These are phyloP conservation scores for Alethe castanea DNA, from an alignment of 2,113 vertebrate species.

Conservation along the genomic window DNA sequence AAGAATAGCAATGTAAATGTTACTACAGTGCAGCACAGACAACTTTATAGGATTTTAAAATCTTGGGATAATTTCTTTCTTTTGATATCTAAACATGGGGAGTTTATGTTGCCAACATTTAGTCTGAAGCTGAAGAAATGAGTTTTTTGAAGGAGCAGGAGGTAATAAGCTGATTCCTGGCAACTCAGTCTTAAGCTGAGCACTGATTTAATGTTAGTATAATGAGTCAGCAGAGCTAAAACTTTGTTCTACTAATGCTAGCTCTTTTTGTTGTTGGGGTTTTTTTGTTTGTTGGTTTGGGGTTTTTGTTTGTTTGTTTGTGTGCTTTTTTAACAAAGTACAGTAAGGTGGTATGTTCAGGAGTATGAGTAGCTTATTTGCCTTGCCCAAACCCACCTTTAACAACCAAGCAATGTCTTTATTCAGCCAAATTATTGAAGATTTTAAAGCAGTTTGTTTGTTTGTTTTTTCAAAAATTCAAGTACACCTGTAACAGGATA, in stretches of 20 bases:
- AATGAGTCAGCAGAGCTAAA: background rate
- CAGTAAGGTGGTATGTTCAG: background rate
- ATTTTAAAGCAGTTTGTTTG: background rate
- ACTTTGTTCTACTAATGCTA: background rate
- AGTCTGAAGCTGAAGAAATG: background rate
- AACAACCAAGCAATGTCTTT: background rate
- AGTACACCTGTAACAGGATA: background rate
- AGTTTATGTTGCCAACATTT: background rate
- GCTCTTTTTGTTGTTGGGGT: background rate
- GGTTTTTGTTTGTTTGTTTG: background rate
- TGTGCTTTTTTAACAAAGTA: background rate
- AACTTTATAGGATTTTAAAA: background rate
- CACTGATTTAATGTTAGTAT: background rate
- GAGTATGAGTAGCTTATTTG: background rate
- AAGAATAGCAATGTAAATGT: background rate
- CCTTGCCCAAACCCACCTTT: background rate
- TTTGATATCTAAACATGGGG: background rate
- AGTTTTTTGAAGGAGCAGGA: background rate
- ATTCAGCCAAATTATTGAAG: background rate
- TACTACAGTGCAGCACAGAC: background rate
- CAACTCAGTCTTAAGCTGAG: background rate
- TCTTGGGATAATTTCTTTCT: background rate
- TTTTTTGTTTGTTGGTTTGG: background rate
- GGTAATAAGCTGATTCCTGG: background rate
- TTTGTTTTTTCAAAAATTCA: background rate